phyloP scores from a whole-genome alignment of 2,113 vertebrate genomes.

The Hiodon alosoides region DNA sequence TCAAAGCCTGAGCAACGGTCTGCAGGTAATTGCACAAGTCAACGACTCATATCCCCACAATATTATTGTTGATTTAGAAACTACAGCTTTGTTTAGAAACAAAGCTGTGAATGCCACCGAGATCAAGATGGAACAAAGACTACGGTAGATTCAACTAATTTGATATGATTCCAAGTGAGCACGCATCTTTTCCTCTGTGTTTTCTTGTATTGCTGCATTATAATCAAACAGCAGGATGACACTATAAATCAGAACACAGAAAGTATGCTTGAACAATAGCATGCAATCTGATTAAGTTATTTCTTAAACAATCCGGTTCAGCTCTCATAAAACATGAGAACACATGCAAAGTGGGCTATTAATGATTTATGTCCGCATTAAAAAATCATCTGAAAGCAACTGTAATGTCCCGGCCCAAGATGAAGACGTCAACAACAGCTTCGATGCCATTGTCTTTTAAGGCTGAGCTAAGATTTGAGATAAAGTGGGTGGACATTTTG shows the following conservation, averaged over 20 bases:
- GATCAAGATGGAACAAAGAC: slow-evolving; percentile 51
- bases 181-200: slow-evolving; percentile 51
- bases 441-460: slow-evolving; percentile 29
- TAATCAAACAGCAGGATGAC: slow-evolving; percentile 57
- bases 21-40: slow-evolving; percentile 61
- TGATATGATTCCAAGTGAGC: slow-evolving; percentile 52
- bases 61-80: slow-evolving; percentile 31
- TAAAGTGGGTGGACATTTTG: slow-evolving; percentile 13
- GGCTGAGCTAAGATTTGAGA: slow-evolving; percentile 30
- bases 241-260: slow-evolving; percentile 44
- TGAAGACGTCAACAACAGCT: slow-evolving; percentile 37
- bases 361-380: slow-evolving; percentile 45
- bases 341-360: slow-evolving; percentile 40
- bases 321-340: slow-evolving; percentile 33
- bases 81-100: slow-evolving; percentile 65
- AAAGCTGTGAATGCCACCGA: slow-evolving; percentile 61
- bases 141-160: slow-evolving; percentile 59
- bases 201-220: slow-evolving; percentile 57
- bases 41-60: slow-evolving; percentile 47
- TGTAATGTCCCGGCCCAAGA: slow-evolving; percentile 34
- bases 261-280: slow-evolving; percentile 33
- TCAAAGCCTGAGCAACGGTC: slow-evolving; percentile 43
- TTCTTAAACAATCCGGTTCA: slow-evolving; percentile 48
- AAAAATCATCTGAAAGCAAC: slow-evolving; percentile 39
- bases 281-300: slow-evolving; percentile 39